Evolutionary conservation across 2,113 vertebrate genomes (phyloP), one percentile per base, ranked within the genome.

Genomic region (Mustelus asterias): DNA sequence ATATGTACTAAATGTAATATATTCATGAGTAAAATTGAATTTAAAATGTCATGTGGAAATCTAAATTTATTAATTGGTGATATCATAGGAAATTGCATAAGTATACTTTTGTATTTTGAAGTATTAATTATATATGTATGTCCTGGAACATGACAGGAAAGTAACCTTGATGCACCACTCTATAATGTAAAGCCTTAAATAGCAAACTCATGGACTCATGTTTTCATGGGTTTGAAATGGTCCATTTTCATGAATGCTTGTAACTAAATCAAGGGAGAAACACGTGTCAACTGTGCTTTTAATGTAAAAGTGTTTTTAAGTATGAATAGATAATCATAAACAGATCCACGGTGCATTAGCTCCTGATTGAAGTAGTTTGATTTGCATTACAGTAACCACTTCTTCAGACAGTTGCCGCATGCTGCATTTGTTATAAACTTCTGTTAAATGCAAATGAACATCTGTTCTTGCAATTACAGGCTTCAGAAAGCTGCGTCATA

Each of bases 361-460:
- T 90, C 48, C 10, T 33, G 14, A 33, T 10, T 90, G 54, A 90
- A 90, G 54, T 60, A 58, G 29, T 22, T n/a, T 90, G 11, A 90
- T 90, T 90, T 33, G 54, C 54, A 90, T 90, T 33, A 90, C 58
- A 90, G 29, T 90, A 60, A 54, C 54, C 88, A 90, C 88, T 90
- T 90, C 13, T 60, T 60, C 26, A 33, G 88, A 60, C 88, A 33
- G 88, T 48, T 90, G 88, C 29, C 26, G 58, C 54, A 60, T 60
- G 54, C 22, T 90, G 44, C 54, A 60, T 90, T 90, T 90, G 26
- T 90, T 60, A 5, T 54, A 16, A 16, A 90, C 54, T 90, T 90
- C 33, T 90, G 88, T 54, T 63, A 90, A 90, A 90, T 90, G 88
- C 54, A 90, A 90, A 90, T 90, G 88, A 90, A 60, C 88, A 90